A percentile compares a stretch with the other conserved stretches of the same genome.
These are phyloP conservation scores for Drosophila incognita DNA, from an alignment of 2,888 invertebrate species.

Conservation along the genomic window DNA sequence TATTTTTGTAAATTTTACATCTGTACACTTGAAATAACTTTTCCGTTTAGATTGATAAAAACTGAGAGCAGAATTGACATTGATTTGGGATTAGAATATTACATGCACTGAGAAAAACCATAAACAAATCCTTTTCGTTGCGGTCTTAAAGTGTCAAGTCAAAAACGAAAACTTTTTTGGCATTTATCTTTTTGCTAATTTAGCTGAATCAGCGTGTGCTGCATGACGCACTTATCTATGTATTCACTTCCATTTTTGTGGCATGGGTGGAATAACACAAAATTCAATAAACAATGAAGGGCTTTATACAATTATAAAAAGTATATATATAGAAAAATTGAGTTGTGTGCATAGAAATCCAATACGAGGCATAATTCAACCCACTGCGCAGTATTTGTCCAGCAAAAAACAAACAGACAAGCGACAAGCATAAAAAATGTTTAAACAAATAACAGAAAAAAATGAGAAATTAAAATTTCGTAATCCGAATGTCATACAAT, in stretches of 20 bases:
- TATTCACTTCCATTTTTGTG: background rate
- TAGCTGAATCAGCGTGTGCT: background rate
- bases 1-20: background rate
- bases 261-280: background rate
- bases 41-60: background rate
- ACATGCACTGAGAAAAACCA: background rate
- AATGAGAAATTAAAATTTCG: slow-evolving; percentile 58
- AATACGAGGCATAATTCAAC: slow-evolving; percentile 31
- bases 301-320: slow-evolving; percentile 22
- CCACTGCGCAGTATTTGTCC: slow-evolving; percentile 44
- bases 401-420: slow-evolving; percentile 26
- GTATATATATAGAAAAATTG: slow-evolving; percentile 10
- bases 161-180: background rate
- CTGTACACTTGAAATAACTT: background rate
- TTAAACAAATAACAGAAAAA: slow-evolving; percentile 33
- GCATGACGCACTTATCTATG: slow-evolving; percentile 13
- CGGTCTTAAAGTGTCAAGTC: background rate
- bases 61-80: background rate
- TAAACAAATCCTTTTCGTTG: background rate
- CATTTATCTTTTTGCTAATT: background rate
- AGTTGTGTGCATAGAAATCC: slow-evolving; percentile 45
- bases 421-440: slow-evolving; percentile 43
- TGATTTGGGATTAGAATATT: background rate
- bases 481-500: slow-evolving; percentile 77
- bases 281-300: slow-evolving; percentile 26